These are phyloP conservation scores for Porites lutea DNA, from an alignment of 64 coral and sea anemone species.

Conservation along the genomic window DNA sequence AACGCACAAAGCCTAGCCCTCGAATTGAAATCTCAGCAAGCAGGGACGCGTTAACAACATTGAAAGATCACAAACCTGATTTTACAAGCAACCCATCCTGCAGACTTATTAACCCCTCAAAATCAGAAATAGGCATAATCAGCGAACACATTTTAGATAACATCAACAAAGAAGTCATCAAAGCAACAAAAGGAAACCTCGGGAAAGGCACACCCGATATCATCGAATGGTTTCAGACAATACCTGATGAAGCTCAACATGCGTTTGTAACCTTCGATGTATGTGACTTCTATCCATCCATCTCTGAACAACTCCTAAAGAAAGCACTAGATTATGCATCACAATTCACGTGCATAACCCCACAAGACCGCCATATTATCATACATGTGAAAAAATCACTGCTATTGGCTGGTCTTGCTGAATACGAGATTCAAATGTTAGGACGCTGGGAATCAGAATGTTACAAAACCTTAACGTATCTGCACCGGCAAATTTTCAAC, in stretches of 20 bases:
- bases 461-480: no score
- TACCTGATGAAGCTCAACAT: slow-evolving; percentile 37
- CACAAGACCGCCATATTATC: slow-evolving; percentile 36
- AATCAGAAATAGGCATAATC: slow-evolving; percentile 42
- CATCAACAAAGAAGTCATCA: neutral
- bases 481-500: no score
- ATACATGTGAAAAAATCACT: slow-evolving; percentile 47
- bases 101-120: neutral
- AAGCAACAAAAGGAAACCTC: slow-evolving; percentile 42
- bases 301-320: slow-evolving; percentile 36
- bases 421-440: no score
- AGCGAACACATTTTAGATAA: slow-evolving; percentile 47
- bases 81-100: neutral
- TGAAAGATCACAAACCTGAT: slow-evolving; percentile 21
- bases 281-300: slow-evolving; percentile 51
- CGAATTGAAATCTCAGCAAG: slow-evolving; percentile 41
- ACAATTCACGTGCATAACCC: slow-evolving; percentile 11
- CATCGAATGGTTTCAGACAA: slow-evolving; percentile 52
- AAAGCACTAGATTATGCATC: slow-evolving; percentile 37
- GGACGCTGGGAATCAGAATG: no score
- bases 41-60: slow-evolving; percentile 24
- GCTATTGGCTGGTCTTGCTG: neutral
- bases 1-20: neutral
- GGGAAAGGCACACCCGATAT: slow-evolving; percentile 7
- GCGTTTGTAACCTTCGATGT: slow-evolving; percentile 54